Evolutionary conservation across 2,113 vertebrate genomes (phyloP).

Genomic region (Australoheros scitulus): DNA sequence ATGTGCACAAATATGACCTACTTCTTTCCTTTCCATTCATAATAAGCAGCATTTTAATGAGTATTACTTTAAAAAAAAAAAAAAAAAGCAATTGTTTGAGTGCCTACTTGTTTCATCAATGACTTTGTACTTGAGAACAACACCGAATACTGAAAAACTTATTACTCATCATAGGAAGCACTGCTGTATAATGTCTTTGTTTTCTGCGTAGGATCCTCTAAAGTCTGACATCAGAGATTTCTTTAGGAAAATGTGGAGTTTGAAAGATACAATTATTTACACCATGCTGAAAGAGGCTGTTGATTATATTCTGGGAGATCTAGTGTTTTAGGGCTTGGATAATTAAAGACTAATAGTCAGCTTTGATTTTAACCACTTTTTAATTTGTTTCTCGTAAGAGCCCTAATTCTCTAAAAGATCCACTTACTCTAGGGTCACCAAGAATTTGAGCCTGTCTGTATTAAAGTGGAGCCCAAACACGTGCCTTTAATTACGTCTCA

Average conservation of each 20-base stretch:
- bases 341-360: neutral
- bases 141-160: neutral
- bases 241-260: neutral
- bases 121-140: neutral
- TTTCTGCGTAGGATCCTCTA: neutral
- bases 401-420: neutral
- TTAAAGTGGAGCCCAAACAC: neutral
- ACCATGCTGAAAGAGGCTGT: neutral
- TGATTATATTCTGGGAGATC: neutral
- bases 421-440: neutral
- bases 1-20: constrained; percentile 43
- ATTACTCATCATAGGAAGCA: neutral
- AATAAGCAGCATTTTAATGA: constrained; percentile 30
- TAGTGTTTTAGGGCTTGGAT: neutral
- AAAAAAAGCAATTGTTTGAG: neutral
- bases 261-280: neutral
- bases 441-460: neutral
- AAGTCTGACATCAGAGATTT: constrained; percentile 9
- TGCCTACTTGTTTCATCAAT: neutral
- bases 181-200: neutral
- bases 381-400: neutral
- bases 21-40: constrained; percentile 49
- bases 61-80: neutral
- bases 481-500: constrained; percentile 23
- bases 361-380: constrained; percentile 4